Evolutionary conservation across 2,797 vertebrate genomes (phyloP).

Genomic region (Pseudochaenichthys georgianus): DNA sequence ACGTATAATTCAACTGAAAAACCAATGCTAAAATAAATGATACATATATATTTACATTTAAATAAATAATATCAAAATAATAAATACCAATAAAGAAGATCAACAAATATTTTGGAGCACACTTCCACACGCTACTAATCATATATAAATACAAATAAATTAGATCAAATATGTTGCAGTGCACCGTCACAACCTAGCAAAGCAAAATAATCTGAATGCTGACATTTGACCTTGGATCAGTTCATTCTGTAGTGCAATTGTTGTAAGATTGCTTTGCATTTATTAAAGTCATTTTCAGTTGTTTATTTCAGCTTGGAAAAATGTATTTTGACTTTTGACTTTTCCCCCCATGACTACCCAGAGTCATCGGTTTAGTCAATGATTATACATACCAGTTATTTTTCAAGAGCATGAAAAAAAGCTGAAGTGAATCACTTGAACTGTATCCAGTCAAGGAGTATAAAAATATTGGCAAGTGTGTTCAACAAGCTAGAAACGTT

Average conservation of each 20-base stretch:
- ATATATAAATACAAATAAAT: too few relatives aligned
- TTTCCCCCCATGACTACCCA: background rate
- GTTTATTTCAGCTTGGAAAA: conserved; percentile 1
- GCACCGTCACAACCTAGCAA: too few relatives aligned
- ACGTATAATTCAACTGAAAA: too few relatives aligned
- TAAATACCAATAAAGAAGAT: too few relatives aligned
- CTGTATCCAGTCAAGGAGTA: conserved; percentile 42
- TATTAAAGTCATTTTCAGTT: background rate
- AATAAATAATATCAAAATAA: too few relatives aligned
- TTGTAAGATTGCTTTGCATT: background rate
- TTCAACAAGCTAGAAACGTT: conserved; percentile 61
- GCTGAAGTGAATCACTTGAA: conserved; percentile 40
- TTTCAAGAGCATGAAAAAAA: conserved; percentile 29
- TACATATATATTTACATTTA: too few relatives aligned
- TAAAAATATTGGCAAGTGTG: conserved; percentile 57
- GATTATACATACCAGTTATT: conserved; percentile 37
- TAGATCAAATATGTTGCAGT: too few relatives aligned
- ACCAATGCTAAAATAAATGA: too few relatives aligned
- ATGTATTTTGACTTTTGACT: background rate
- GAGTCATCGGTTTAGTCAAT: conserved; percentile 20
- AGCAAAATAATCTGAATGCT: background rate
- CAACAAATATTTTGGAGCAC: too few relatives aligned
- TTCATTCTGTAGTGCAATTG: background rate
- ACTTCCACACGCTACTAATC: too few relatives aligned
- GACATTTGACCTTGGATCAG: background rate